phyloP scores from a whole-genome alignment of 2,888 invertebrate species.

The Phyllotreta cruciferae region DNA sequence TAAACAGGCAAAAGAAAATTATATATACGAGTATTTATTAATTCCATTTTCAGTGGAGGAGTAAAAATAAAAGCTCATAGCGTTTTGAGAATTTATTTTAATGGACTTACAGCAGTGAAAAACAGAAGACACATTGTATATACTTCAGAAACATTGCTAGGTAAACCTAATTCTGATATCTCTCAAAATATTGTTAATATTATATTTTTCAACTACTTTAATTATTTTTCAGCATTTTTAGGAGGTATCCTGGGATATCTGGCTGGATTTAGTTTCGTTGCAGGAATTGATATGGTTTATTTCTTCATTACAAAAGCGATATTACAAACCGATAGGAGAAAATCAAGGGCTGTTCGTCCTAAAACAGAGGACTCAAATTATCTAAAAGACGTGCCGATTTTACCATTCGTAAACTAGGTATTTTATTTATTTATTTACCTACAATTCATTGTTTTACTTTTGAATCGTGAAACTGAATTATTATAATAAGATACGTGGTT shows the following conservation, averaged over 20 bases:
- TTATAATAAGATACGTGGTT: conserved; percentile 7
- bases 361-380: too few relatives aligned
- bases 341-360: too few relatives aligned
- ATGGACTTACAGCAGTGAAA: conserved; percentile 70
- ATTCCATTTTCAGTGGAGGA: conserved; percentile 46
- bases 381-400: too few relatives aligned
- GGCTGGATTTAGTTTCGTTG: not conserved
- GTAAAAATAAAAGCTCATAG: conserved; percentile 64
- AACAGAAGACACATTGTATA: conserved; percentile 72
- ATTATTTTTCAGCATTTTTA: conserved; percentile 4
- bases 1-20: not conserved
- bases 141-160: conserved; percentile 74
- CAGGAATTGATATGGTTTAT: conserved; percentile 4
- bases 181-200: not conserved
- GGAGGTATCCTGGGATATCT: conserved; percentile 6
- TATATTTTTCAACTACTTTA: not conserved
- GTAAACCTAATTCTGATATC: conserved; percentile 56
- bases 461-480: conserved; percentile 4
- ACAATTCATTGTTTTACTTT: too few relatives aligned
- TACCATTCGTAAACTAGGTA: too few relatives aligned
- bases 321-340: too few relatives aligned
- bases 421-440: too few relatives aligned
- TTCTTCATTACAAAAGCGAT: not conserved
- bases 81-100: conserved; percentile 70
- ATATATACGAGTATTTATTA: not conserved